These are phyloP conservation scores for Drepana arcuata DNA, from an alignment of 1,140 invertebrate species.

Conservation along the genomic window DNA sequence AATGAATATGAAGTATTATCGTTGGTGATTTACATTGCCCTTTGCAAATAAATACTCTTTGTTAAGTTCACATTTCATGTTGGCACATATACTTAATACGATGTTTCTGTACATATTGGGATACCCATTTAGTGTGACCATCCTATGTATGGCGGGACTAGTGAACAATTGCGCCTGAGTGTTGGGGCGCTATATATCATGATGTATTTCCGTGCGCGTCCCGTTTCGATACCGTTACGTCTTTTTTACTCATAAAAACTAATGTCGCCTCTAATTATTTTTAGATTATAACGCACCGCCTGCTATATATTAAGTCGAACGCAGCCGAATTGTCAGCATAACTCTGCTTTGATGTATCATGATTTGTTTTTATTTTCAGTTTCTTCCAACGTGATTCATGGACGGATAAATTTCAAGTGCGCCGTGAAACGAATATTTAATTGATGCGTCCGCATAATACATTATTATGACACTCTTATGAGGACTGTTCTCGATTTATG, in stretches of 20 bases:
- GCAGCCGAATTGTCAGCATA: constrained; percentile 67
- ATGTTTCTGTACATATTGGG: too few species aligned
- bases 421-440: constrained; percentile 45
- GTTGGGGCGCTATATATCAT: constrained; percentile 51
- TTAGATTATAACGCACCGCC: constrained; percentile 66
- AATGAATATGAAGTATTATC: constrained; percentile 44
- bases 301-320: constrained; percentile 62
- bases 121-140: constrained; percentile 37
- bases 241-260: constrained; percentile 70
- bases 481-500: constrained; percentile 18
- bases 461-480: constrained; percentile 44
- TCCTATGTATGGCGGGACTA: constrained; percentile 26
- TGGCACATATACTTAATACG: too few species aligned
- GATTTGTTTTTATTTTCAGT: constrained; percentile 67
- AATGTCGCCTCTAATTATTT: constrained; percentile 69
- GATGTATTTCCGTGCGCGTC: constrained; percentile 53
- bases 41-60: constrained; percentile 21
- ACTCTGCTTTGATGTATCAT: constrained; percentile 64
- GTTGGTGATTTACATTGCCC: too few species aligned
- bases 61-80: too few species aligned
- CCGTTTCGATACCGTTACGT: constrained; percentile 38
- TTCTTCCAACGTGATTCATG: constrained; percentile 60
- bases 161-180: constrained; percentile 39
- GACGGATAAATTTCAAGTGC: constrained; percentile 53
- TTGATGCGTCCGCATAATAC: constrained; percentile 47